Conservation (phyloP, 2,888 invertebrate species). For the Macrostomum cliftonense region DNA sequence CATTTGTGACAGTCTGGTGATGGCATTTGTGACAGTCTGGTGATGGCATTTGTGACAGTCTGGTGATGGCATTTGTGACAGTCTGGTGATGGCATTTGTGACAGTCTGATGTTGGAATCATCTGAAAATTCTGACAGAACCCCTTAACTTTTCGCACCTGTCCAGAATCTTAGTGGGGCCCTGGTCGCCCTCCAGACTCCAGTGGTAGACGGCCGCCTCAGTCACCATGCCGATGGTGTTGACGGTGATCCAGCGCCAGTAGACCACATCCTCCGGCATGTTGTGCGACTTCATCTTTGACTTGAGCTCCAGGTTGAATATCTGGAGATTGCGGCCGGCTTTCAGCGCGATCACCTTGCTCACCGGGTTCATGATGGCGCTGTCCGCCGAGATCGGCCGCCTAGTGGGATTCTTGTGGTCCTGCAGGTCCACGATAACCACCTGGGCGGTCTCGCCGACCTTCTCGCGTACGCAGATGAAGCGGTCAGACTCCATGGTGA, state of each 20-base stretch:
- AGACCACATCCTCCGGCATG: constrained; percentile 75
- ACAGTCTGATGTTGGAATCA: no score
- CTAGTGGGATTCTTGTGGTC: constrained; percentile 82
- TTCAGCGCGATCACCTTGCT: constrained; percentile 93
- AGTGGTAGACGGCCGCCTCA: constrained; percentile 82
- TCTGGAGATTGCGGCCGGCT: constrained; percentile 89
- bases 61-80: no score
- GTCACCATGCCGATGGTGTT: constrained; percentile 88
- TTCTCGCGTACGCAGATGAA: constrained; percentile 96
- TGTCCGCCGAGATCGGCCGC: constrained; percentile 89
- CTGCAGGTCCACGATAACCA: constrained; percentile 93
- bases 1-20: no score
- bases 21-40: no score
- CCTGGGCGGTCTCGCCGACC: constrained; percentile 72
- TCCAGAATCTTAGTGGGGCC: no score
- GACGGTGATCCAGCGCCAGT: constrained; percentile 97
- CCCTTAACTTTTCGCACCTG: no score
- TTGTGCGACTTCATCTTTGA: constrained; percentile 96
- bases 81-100: no score
- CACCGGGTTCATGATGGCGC: constrained; percentile 98
- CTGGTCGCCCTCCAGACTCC: constrained; percentile 72
- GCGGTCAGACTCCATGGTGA: constrained; percentile 99
- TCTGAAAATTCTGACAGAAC: no score
- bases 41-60: no score
- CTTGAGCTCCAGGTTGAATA: constrained; percentile 98